Base-by-base conservation (phyloP, 1,140 invertebrate species). In the Nylanderia fulva region DNA sequence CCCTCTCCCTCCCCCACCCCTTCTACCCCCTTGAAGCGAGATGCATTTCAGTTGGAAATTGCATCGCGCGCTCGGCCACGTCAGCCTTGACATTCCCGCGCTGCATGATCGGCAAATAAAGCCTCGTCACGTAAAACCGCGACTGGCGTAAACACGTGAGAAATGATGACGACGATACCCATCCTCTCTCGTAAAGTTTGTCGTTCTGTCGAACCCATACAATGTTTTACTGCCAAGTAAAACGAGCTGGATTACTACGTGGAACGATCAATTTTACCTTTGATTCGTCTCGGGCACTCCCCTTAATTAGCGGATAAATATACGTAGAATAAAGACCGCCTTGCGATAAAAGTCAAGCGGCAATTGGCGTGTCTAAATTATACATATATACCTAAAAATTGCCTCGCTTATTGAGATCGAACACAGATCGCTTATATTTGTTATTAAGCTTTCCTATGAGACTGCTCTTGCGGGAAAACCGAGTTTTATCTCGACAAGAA, bases 51-150 rank as follows among this genome's bases (percentile, higher is more conserved):
- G 33, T 21, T 56, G 76, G 52, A 87, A 85, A 87, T 85, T 87
- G 60, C 86, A 87, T 52, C 36, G 66, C 52, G 24, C 77, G n/a
- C 48, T 33, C 52, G 54, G 36, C 80, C 21, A 5, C 39, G 39
- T 39, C 29, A 42, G 15, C 86, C 86, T 87, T 87, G 86, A 85
- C 86, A 85, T 87, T 87, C 86, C 68, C 86, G 24, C 42, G 24
- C 21, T 68, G 71, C 58, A 42, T 52, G 74, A 85, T 79, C 45
- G 45, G 66, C 54, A 85, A 85, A 79, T 60, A 68, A 85, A 87
- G 45, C 29, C 29, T 7, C 52, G 48, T 84, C 64, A 45, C 56
- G 71, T 84, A 60, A 86, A 85, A 79, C 27, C n/a, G 24, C 66
- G 27, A 11, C 36, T 42, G 33, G 24, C 7, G 24, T 21, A 42